Percentiles rank a stretch among this genome's conserved stretches.
Conservation (phyloP, 2,113 vertebrate species). For the Eurystomus gularis region DNA sequence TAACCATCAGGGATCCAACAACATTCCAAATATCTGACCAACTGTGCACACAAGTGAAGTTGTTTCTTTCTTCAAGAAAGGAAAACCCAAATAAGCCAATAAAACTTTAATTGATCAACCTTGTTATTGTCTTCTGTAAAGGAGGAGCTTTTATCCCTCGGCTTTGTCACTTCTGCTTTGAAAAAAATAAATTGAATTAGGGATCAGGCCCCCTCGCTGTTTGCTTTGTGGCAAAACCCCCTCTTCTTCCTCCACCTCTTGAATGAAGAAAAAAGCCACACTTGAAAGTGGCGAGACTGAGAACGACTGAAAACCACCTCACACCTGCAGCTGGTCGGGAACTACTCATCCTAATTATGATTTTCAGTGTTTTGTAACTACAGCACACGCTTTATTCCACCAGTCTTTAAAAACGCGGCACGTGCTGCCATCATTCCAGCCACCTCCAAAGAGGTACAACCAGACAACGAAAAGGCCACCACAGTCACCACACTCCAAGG, state of each 20-base stretch:
- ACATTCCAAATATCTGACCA: neutral
- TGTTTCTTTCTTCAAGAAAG: neutral
- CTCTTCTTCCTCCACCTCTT: neutral
- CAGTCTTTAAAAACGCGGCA: neutral
- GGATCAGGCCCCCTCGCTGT: neutral
- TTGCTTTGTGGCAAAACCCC: neutral
- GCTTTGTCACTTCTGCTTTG: neutral
- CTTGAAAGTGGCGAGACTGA: neutral
- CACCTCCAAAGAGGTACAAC: neutral
- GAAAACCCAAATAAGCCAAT: neutral
- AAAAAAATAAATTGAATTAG: neutral
- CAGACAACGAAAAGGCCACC: too few relatives aligned
- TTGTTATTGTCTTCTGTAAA: neutral
- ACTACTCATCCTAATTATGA: accelerated
- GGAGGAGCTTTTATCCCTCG: accelerated
- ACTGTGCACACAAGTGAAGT: neutral
- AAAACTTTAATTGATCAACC: accelerated
- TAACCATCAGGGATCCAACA: neutral
- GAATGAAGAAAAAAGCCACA: neutral
- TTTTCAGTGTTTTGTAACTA: neutral
- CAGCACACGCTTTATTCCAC: neutral
- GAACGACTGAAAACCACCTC: neutral
- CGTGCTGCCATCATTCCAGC: neutral
- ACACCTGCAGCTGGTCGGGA: neutral
- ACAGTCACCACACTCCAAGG: neutral